Conservation (phyloP, 1,140 invertebrate species). For the Chlorops oryzae region DNA sequence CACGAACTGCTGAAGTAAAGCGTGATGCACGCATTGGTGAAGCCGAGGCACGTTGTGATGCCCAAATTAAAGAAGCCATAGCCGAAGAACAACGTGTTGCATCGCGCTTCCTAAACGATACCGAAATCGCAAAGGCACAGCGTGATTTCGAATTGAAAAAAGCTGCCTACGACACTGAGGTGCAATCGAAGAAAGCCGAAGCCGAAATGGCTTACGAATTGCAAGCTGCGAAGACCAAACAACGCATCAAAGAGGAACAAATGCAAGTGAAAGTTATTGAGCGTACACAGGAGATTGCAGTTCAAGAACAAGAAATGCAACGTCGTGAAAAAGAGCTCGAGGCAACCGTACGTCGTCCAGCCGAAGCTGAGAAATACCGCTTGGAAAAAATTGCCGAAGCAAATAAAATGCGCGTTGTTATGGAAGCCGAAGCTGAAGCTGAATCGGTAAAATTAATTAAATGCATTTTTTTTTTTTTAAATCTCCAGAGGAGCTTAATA, state of each 20-base stretch:
- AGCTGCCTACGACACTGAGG: constrained; percentile 93
- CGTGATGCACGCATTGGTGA: constrained; percentile 93
- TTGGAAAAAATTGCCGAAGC: constrained; percentile 92
- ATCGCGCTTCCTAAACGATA: constrained; percentile 82
- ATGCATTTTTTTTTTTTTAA: not conserved
- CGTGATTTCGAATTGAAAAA: constrained; percentile 96
- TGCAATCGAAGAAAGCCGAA: constrained; percentile 90
- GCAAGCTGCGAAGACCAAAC: constrained; percentile 92
- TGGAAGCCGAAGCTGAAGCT: constrained; percentile 92
- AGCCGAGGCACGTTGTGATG: constrained; percentile 84
- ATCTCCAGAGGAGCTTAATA: too few relatives aligned
- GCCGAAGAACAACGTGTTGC: constrained; percentile 96
- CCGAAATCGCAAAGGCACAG: constrained; percentile 93
- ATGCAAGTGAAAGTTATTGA: constrained; percentile 95
- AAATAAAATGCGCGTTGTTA: constrained; percentile 73
- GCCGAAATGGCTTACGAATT: constrained; percentile 92
- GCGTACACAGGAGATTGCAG: constrained; percentile 83
- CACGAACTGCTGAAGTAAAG: constrained; percentile 93
- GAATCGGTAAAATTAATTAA: constrained; percentile 67
- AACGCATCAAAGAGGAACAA: constrained; percentile 92
- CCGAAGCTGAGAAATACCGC: constrained; percentile 89
- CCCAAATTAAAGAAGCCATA: constrained; percentile 86
- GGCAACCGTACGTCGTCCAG: constrained; percentile 81
- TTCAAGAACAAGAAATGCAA: constrained; percentile 84
- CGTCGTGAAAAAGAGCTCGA: constrained; percentile 83